A percentile compares a stretch with the other conserved stretches of the same genome.
Evolutionary conservation across 2,888 invertebrate species (phyloP).

Genomic region (Abscondita cerata): DNA sequence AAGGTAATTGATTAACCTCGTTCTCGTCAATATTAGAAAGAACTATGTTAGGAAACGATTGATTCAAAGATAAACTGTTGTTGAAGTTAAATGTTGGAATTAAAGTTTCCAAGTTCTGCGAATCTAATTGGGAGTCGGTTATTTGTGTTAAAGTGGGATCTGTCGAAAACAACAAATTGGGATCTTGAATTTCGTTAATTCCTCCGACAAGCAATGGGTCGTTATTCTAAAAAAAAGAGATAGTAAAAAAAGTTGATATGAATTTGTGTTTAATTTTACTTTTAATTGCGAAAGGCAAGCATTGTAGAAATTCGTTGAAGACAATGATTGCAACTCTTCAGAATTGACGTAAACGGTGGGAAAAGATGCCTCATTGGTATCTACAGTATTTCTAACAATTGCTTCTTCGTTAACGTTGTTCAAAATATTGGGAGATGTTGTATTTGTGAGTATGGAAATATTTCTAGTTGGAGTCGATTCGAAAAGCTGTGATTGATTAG

Average conservation of each 20-base stretch:
- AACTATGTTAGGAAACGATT: conserved; percentile 19
- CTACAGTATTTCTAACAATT: conserved; percentile 16
- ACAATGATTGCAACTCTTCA: conserved; percentile 36
- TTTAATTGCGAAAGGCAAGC: conserved; percentile 40
- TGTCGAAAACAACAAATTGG: conserved; percentile 41
- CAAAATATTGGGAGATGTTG: conserved; percentile 13
- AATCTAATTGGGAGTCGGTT: conserved; percentile 18
- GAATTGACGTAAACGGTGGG: conserved; percentile 32
- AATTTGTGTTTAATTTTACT: conserved; percentile 15
- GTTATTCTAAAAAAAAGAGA: conserved; percentile 27
- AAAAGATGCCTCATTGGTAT: conserved; percentile 3
- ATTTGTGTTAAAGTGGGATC: conserved; percentile 22
- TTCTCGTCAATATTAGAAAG: conserved; percentile 16
- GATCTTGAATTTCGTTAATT: conserved; percentile 45
- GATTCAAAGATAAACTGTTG: conserved; percentile 11
- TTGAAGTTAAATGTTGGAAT: conserved; percentile 22
- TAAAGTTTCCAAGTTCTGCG: conserved; percentile 21
- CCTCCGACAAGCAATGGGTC: conserved; percentile 44
- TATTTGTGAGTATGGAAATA: conserved; percentile 6
- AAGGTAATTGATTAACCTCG: conserved; percentile 16
- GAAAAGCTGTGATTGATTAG: conserved; percentile 11
- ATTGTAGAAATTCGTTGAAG: conserved; percentile 35
- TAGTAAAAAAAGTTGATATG: not conserved
- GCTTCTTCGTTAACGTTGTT: conserved; percentile 19
- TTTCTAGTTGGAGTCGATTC: not conserved